phyloP scores from a whole-genome alignment of 2,113 vertebrate genomes.

The Pygoscelis antarcticus region DNA sequence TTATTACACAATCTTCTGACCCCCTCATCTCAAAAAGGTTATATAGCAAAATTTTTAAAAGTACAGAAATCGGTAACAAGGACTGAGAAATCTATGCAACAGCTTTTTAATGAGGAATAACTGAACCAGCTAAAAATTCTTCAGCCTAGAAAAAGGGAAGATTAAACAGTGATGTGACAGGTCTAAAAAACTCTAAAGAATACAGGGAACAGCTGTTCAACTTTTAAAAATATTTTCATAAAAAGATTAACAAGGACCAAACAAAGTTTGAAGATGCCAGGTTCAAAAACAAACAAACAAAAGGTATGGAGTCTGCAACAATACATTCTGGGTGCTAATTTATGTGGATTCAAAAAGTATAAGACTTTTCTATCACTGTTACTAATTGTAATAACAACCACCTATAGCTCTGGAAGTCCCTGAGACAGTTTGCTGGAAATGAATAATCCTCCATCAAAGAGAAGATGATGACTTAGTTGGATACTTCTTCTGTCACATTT shows the following conservation, averaged over 20 bases:
- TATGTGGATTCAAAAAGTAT: not conserved
- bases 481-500: not conserved
- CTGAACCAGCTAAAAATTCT: not conserved
- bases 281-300: not conserved
- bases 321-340: not conserved
- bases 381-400: not conserved
- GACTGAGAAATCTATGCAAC: not conserved
- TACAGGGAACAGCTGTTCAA: not conserved
- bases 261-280: not conserved
- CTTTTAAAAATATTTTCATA: not conserved
- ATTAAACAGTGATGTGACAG: not conserved
- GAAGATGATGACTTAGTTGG: not conserved
- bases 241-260: not conserved
- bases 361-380: not conserved
- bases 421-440: not conserved
- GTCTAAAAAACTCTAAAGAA: not conserved
- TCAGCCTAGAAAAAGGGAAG: not conserved
- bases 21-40: not conserved
- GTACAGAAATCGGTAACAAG: not conserved
- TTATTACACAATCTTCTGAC: not conserved
- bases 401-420: not conserved
- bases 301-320: not conserved
- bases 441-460: not conserved
- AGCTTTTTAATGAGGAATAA: not conserved
- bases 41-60: not conserved